These are phyloP conservation scores for Apamea anceps DNA, from an alignment of 2,888 invertebrate genomes.

Conservation along the genomic window DNA sequence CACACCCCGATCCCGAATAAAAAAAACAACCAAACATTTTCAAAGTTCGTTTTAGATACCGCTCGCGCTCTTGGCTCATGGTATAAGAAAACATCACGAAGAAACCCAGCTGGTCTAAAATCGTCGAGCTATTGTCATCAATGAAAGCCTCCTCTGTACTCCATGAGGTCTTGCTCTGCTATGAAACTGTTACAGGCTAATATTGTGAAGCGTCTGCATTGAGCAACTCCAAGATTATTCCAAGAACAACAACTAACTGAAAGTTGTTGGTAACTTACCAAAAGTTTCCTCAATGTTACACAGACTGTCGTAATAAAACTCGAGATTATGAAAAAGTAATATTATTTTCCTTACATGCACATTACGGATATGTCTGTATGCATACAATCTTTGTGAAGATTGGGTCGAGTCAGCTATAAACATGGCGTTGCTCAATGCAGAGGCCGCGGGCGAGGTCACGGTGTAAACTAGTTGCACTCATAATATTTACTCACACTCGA, in stretches of 20 bases:
- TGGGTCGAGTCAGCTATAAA: slow-evolving; percentile 21
- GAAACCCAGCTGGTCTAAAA: not conserved
- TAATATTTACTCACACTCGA: slow-evolving; percentile 50
- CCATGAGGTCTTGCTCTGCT: not conserved
- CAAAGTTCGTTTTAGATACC: not conserved
- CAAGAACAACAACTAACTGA: slow-evolving; percentile 24
- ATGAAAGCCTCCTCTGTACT: not conserved
- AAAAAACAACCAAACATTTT: not conserved
- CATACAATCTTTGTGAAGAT: slow-evolving; percentile 35
- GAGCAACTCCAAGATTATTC: too few species aligned
- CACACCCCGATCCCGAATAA: not conserved
- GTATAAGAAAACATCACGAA: not conserved
- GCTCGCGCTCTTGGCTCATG: too few species aligned
- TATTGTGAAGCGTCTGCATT: not conserved
- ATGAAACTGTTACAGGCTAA: not conserved
- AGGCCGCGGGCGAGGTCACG: slow-evolving; percentile 45
- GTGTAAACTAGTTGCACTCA: slow-evolving; percentile 43
- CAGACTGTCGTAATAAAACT: slow-evolving; percentile 16
- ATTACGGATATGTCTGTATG: slow-evolving; percentile 34
- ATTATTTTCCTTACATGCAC: slow-evolving; percentile 33
- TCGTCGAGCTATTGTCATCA: not conserved
- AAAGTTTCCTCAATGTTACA: slow-evolving; percentile 27
- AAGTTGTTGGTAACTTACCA: not conserved
- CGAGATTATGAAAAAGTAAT: slow-evolving; percentile 23
- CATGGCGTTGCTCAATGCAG: slow-evolving; percentile 50